Evolutionary conservation across 2,888 invertebrate species (phyloP), one percentile per base, ranked within the genome.

Genomic region (Harpalus rubripes): DNA sequence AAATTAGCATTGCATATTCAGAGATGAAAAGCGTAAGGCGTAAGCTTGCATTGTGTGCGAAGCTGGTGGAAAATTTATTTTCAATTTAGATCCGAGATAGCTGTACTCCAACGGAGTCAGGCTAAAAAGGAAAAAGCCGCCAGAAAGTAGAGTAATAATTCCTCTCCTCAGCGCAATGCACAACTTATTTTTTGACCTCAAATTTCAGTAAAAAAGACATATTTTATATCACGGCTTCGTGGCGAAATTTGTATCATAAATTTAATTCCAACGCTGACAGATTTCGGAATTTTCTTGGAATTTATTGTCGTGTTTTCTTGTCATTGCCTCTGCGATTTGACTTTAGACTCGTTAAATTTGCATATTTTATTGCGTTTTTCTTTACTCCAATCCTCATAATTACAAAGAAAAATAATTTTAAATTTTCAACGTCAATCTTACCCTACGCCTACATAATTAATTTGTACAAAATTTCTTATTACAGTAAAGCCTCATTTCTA

Each of bases 71-170:
- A 84, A 86, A 86, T 86, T 86, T 86, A 86, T 86, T 86, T 86
- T 85, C 86, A 86, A 86, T 86, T 86, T 86, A 86, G 86, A 86
- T 86, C 52, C 39, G 59, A 72, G 86, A 86, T 86, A 86, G 16
- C 32, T 65, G 79, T 32, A 79, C 78, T 78, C 59, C 52, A 22
- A 44, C 39, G 83, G 61, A 65, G 78, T 32, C 18, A n/a, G 44
- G 59, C 80, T 80, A 61, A 80, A 79, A 80, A 80, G 80, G 61
- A 56, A 81, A 81, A 81, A 58, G 15, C 68, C 18, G 58, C 68
- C 72, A 52, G 81, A 81, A 72, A 81, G 56, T 68, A 52, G 26
- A 52, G 80, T 81, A 81, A 81, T 81, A 81, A 81, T 81, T 81
- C 44, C 52, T 81, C 12, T 56, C 56, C 58, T 68, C 18, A 68